Percentiles rank a stretch among this genome's conserved stretches.
Evolutionary conservation across 2,888 invertebrate genomes (phyloP).

Genomic region (Saturnia pavonia): DNA sequence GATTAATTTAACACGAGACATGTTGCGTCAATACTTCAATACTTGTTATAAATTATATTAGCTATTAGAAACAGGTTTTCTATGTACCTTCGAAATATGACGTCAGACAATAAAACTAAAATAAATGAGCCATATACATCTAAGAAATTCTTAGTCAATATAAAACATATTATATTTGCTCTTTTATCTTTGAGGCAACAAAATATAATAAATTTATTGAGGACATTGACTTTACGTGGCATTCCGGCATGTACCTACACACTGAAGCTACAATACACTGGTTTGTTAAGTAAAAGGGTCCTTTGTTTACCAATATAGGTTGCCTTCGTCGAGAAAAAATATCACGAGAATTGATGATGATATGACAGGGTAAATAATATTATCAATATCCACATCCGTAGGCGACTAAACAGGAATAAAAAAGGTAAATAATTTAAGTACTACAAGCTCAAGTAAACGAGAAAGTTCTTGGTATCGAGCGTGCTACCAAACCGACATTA

Average conservation of each 20-base stretch:
- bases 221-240: constrained; percentile 55
- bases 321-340: constrained; percentile 29
- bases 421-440: constrained; percentile 62
- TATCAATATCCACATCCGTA: constrained; percentile 48
- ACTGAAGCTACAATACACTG: constrained; percentile 24
- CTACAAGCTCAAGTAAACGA: constrained; percentile 57
- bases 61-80: background rate
- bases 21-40: constrained; percentile 2
- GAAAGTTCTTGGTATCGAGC: constrained; percentile 71
- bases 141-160: constrained; percentile 23
- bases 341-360: constrained; percentile 18
- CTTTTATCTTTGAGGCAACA: constrained; percentile 28
- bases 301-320: constrained; percentile 47
- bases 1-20: background rate
- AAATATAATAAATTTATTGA: constrained; percentile 25
- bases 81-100: background rate
- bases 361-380: constrained; percentile 36
- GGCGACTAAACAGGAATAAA: constrained; percentile 53
- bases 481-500: constrained; percentile 68
- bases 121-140: background rate
- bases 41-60: background rate
- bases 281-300: constrained; percentile 34
- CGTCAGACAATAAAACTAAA: background rate
- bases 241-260: constrained; percentile 61
- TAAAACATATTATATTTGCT: constrained; percentile 24